phyloP scores from a whole-genome alignment of 2,888 invertebrate species.

The Agapostemon virescens region DNA sequence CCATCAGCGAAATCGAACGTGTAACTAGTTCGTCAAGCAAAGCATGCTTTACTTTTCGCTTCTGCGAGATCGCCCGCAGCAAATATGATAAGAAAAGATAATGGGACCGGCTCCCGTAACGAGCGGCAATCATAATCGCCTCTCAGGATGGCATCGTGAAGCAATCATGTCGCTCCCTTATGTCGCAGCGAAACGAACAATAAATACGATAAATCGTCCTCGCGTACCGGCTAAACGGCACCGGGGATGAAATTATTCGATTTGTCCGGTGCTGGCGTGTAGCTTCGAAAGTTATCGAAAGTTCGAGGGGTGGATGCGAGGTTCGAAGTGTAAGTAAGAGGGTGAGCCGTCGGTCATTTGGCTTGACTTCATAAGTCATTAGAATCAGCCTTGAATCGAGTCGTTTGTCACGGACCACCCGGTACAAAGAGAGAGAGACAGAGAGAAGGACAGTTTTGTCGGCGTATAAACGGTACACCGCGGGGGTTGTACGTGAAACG shows the following conservation, averaged over 20 bases:
- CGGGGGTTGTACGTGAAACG: conserved; percentile 26
- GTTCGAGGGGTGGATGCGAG: conserved; percentile 37
- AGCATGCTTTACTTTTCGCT: not conserved
- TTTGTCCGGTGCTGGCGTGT: conserved; percentile 62
- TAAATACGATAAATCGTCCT: conserved; percentile 59
- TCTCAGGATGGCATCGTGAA: conserved; percentile 45
- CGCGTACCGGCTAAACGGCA: conserved; percentile 52
- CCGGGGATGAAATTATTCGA: conserved; percentile 72
- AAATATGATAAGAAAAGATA: conserved; percentile 50
- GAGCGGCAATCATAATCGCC: conserved; percentile 57
- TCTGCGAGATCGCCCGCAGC: conserved; percentile 9
- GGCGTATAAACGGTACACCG: conserved; percentile 49
- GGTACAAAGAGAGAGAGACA: conserved; percentile 51
- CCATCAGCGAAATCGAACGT: not conserved
- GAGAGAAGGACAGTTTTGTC: conserved; percentile 45
- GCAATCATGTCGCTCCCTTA: conserved; percentile 30
- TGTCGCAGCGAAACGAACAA: conserved; percentile 43
- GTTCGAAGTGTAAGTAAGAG: conserved; percentile 36
- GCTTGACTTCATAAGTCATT: conserved; percentile 81
- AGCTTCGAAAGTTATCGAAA: conserved; percentile 67
- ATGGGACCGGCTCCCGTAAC: conserved; percentile 56
- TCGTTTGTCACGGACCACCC: conserved; percentile 73
- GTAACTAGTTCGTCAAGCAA: not conserved
- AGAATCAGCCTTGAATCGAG: conserved; percentile 77
- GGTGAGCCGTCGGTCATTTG: conserved; percentile 76